Percentiles rank a stretch among this genome's conserved stretches.
Evolutionary conservation across 2,797 vertebrate species (phyloP).

Genomic region (Melanotaenia boesemani): DNA sequence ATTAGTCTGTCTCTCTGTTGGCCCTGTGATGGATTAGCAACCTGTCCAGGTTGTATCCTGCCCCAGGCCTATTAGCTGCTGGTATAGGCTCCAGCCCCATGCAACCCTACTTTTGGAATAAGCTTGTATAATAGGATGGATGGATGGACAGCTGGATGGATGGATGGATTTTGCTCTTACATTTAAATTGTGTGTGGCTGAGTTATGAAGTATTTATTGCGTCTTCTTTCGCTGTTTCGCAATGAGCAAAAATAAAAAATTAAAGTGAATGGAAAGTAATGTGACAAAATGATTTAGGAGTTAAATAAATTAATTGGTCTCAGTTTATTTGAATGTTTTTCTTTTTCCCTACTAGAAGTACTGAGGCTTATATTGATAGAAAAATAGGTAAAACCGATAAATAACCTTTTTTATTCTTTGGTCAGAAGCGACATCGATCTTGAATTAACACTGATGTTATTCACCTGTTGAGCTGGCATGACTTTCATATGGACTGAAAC

Average conservation of each 20-base stretch:
- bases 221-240: background rate
- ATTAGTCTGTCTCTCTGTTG: background rate
- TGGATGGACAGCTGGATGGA: no score
- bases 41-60: background rate
- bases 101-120: background rate
- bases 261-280: background rate
- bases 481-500: constrained; percentile 79
- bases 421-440: constrained; percentile 45
- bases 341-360: background rate
- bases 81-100: background rate
- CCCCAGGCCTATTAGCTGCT: background rate
- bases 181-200: background rate
- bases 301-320: background rate
- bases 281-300: background rate
- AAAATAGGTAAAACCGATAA: background rate
- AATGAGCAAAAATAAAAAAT: background rate
- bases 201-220: background rate
- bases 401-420: background rate
- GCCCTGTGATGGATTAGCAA: background rate
- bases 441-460: constrained; percentile 59
- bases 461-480: constrained; percentile 68
- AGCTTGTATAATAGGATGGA: background rate
- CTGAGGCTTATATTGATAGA: background rate
- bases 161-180: background rate
- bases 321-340: background rate